phyloP scores from a whole-genome alignment of 2,888 invertebrate species.

The Hermaeophaga mercurialis region DNA sequence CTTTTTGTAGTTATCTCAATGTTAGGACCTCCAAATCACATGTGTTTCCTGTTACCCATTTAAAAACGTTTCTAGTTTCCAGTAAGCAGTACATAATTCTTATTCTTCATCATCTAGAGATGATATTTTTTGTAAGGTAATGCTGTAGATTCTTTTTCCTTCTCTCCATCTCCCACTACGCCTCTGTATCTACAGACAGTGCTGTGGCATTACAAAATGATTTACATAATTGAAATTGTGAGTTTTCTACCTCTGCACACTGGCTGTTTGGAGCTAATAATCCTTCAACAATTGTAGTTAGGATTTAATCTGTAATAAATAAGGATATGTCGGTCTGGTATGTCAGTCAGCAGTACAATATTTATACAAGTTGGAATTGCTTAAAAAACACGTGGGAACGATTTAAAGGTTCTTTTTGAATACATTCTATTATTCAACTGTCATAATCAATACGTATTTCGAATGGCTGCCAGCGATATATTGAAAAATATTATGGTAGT shows the following conservation, averaged over 20 bases:
- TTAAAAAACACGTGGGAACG: slow-evolving; percentile 19
- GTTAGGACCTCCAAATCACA: too few relatives aligned
- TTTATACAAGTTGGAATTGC: slow-evolving; percentile 21
- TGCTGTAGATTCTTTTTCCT: too few relatives aligned
- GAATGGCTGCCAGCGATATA: slow-evolving; percentile 15
- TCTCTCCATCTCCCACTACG: too few relatives aligned
- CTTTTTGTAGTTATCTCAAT: too few relatives aligned
- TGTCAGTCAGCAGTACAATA: slow-evolving; percentile 27
- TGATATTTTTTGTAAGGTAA: too few relatives aligned
- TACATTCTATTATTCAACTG: slow-evolving; percentile 19
- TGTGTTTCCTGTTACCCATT: too few relatives aligned
- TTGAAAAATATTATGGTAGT: slow-evolving; percentile 7
- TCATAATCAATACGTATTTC: slow-evolving; percentile 17
- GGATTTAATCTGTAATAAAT: slow-evolving; percentile 37
- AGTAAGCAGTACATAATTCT: too few relatives aligned
- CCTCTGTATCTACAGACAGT: too few relatives aligned
- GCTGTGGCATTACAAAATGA: slow-evolving; percentile 14
- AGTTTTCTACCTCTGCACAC: slow-evolving; percentile 20
- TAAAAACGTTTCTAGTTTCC: too few relatives aligned
- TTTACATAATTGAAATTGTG: slow-evolving; percentile 32
- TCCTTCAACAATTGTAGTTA: slow-evolving; percentile 32
- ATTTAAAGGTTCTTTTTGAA: slow-evolving; percentile 7
- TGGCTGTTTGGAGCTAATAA: slow-evolving; percentile 26
- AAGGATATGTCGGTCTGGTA: slow-evolving; percentile 33
- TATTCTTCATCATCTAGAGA: too few relatives aligned